These are phyloP conservation scores for Slavum lentiscoides DNA, from an alignment of 2,888 invertebrate genomes.

Conservation along the genomic window DNA sequence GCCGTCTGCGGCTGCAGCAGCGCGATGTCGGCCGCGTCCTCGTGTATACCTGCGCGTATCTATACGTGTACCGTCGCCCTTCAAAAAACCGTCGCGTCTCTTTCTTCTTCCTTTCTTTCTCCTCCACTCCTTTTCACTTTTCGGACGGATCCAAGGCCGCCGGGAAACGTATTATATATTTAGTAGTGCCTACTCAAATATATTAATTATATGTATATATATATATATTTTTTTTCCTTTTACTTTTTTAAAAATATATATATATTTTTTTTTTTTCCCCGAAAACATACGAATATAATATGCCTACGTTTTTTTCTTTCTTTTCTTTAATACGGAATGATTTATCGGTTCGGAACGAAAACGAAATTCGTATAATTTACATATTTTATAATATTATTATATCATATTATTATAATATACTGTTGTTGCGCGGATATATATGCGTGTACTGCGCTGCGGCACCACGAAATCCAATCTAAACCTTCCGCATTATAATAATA, in stretches of 20 bases:
- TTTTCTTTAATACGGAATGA: background rate
- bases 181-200: too few relatives aligned
- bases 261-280: background rate
- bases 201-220: background rate
- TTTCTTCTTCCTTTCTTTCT: background rate
- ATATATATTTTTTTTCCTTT: background rate
- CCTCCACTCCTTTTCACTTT: constrained; percentile 25
- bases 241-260: background rate
- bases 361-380: background rate
- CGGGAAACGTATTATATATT: constrained; percentile 4
- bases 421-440: too few relatives aligned
- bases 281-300: constrained; percentile 16
- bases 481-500: too few relatives aligned
- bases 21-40: too few relatives aligned
- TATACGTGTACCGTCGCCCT: constrained; percentile 10
- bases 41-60: background rate
- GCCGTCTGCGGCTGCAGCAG: too few relatives aligned
- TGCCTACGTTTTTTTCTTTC: background rate
- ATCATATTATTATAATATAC: background rate
- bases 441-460: too few relatives aligned
- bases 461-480: too few relatives aligned
- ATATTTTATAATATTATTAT: background rate
- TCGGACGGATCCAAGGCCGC: constrained; percentile 22
- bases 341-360: constrained; percentile 28
- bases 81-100: background rate